Base-by-base conservation (phyloP, 2,888 invertebrate species). In the Melikaiella ostensackeni region DNA sequence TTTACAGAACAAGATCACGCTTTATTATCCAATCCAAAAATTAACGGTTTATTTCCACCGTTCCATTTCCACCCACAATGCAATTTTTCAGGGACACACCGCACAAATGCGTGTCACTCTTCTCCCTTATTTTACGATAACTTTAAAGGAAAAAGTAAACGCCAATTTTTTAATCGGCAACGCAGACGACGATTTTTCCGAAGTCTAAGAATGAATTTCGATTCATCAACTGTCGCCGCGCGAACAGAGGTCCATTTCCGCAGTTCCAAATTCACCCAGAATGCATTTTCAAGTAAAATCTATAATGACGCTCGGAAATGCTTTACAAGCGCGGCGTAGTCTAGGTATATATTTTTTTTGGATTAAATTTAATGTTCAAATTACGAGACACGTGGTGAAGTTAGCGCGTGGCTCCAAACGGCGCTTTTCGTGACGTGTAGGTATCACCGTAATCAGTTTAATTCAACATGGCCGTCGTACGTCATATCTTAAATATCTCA, bases 211-310 rank as follows among this genome's bases (percentile, higher is more conserved):
- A n/a, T 21, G 55, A 74, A 62, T 77, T 77, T 50, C 46, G 50
- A 33, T 59, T 70, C 19, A 75, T 70, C 55, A 55, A 75, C 33
- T 7, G 42, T 64, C 64, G 30, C 30, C 50, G 74, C 55, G 74
- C 59, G 38, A 73, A 74, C 38, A 59, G 38, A 64, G 76, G 78
- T 62, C 75, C 70, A 74, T 63, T 81, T 79, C 81, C 79, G 59
- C 66, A 76, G 76, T 81, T 81, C 76, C 81, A 42, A 76, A 74
- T 77, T 76, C 70, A 81, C 81, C 79, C 76, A 79, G 64, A 81
- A 81, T 81, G 81, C 81, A 80, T 77, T 81, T 77, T 70, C 27
- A 16, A 46, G 64, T 61, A 79, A 76, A 79, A 77, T 81, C 77
- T 76, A 79, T 75, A 76, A 79, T 57, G 75, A 70, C 46, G 63